phyloP scores from a whole-genome alignment of 2,113 vertebrate genomes.

The Podarcis muralis region DNA sequence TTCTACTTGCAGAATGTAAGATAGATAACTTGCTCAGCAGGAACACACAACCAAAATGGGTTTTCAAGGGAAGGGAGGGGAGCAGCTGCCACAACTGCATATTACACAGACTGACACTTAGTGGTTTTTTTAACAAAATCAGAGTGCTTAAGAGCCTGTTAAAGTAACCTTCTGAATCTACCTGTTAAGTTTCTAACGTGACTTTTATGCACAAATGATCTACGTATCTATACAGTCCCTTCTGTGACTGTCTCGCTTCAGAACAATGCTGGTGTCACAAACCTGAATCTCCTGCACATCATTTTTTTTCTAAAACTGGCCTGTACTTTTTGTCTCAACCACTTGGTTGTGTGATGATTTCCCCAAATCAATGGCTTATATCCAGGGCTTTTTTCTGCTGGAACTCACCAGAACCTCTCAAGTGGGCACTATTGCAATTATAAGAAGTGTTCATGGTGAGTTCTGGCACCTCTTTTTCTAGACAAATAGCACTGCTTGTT shows the following conservation, averaged over 20 bases:
- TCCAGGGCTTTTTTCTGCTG: too few species aligned
- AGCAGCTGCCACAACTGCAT: background rate
- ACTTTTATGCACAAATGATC: background rate
- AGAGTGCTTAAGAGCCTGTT: background rate
- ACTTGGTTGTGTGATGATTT: background rate
- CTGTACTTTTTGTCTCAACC: background rate
- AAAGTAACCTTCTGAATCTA: background rate
- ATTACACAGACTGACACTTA: background rate
- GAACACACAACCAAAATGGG: background rate
- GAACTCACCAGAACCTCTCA: too few species aligned
- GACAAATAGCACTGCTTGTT: too few species aligned
- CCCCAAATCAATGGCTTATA: background rate
- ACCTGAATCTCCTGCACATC: background rate
- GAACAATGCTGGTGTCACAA: background rate
- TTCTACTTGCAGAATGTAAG: background rate
- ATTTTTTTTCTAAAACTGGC: background rate
- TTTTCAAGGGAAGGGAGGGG: background rate
- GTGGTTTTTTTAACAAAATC: background rate
- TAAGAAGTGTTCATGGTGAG: too few species aligned
- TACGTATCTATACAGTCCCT: too few species aligned
- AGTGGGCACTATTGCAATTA: too few species aligned
- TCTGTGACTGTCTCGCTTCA: background rate
- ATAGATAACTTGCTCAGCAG: background rate
- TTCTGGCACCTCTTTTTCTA: too few species aligned
- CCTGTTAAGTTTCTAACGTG: background rate